Evolutionary conservation across 2,113 vertebrate species (phyloP).

Genomic region (Phoenicopterus ruber): DNA sequence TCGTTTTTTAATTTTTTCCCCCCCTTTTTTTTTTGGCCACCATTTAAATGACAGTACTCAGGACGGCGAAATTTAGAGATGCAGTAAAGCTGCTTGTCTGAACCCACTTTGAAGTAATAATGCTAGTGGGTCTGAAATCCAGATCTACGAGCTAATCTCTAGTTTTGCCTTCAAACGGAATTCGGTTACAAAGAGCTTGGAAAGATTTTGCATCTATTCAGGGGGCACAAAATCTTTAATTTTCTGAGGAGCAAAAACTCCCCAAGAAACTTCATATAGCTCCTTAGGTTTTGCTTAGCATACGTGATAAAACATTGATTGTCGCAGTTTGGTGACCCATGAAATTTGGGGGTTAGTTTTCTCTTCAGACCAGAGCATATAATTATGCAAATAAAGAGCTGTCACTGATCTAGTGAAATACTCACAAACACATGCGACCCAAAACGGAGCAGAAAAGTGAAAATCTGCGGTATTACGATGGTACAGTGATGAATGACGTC

Average conservation of each 20-base stretch:
- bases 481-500: slow-evolving; percentile 57
- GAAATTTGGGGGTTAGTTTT: slow-evolving; percentile 99
- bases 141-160: slow-evolving; percentile 77
- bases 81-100: slow-evolving; percentile 53
- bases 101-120: slow-evolving; percentile 71
- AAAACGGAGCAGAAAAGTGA: slow-evolving; percentile 77
- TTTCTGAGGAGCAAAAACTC: slow-evolving; percentile 80
- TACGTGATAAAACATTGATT: slow-evolving; percentile 99
- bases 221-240: slow-evolving; percentile 77
- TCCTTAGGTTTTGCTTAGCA: slow-evolving; percentile 88
- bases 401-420: slow-evolving; percentile 96
- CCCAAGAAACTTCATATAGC: slow-evolving; percentile 88
- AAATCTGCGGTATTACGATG: slow-evolving; percentile 46
- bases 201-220: slow-evolving; percentile 77
- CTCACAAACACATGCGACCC: slow-evolving; percentile 80
- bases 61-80: slow-evolving; percentile 28
- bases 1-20: background rate
- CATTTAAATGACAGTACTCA: background rate
- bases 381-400: slow-evolving; percentile 99
- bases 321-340: slow-evolving; percentile 98
- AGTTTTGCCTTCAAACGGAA: slow-evolving; percentile 76
- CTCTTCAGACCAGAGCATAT: slow-evolving; percentile 99
- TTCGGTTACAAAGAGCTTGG: slow-evolving; percentile 77
- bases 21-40: background rate
- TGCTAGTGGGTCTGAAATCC: slow-evolving; percentile 59